A percentile compares a stretch with the other conserved stretches of the same genome.
phyloP scores from a whole-genome alignment of 2,113 vertebrate species.

The Elachura formosa region DNA sequence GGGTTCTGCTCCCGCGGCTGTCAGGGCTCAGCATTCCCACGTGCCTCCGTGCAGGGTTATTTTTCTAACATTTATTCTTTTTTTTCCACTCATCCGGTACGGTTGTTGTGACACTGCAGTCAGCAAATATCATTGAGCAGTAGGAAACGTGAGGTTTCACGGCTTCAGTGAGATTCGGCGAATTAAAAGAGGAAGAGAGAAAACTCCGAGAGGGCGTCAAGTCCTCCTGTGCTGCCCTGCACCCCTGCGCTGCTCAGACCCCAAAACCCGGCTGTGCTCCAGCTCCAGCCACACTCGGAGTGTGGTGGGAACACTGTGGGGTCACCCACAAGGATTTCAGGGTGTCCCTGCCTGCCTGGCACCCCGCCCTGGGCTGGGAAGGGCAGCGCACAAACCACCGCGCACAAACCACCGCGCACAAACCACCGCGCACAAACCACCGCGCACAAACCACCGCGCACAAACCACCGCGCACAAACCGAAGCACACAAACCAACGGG shows the following conservation, averaged over 20 bases:
- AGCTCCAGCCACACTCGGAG: not conserved
- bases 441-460: too few relatives aligned
- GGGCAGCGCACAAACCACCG: too few relatives aligned
- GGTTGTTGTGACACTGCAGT: constrained; percentile 42
- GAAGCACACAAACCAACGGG: too few relatives aligned
- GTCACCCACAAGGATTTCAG: not conserved
- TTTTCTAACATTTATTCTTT: constrained; percentile 3
- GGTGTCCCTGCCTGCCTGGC: not conserved
- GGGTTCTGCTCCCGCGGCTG: not conserved
- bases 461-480: too few relatives aligned
- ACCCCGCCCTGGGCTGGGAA: not conserved
- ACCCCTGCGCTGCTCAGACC: not conserved
- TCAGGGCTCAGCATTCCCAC: not conserved
- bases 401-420: too few relatives aligned
- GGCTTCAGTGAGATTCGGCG: not conserved
- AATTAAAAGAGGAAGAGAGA: constrained; percentile 12
- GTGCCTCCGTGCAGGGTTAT: not conserved
- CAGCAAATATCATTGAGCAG: constrained; percentile 7
- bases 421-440: too few relatives aligned
- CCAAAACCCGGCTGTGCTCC: not conserved
- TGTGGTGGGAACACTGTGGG: too few relatives aligned
- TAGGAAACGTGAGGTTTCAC: constrained; percentile 40
- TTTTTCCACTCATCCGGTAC: constrained; percentile 27
- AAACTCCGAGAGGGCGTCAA: not conserved
- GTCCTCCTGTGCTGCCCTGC: fast-evolving